Conservation (phyloP, 2,888 invertebrate species). For the Scaptomyza polygonia region DNA sequence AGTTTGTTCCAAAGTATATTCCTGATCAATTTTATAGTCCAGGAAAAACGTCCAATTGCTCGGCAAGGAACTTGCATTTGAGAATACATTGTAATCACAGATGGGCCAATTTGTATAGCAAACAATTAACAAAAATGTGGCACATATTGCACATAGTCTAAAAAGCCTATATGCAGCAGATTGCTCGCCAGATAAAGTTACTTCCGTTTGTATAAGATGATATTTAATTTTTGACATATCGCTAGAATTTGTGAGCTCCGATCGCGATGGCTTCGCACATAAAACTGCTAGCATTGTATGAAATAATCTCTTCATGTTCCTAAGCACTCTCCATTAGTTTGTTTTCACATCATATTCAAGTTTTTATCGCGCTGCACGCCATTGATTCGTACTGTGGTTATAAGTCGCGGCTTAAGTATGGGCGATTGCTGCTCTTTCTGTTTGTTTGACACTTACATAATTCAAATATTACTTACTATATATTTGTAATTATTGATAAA, state of each 20-base stretch:
- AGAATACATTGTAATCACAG: not conserved
- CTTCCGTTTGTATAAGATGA: slow-evolving; percentile 42
- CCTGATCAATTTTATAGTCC: too few relatives aligned
- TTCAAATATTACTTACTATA: not conserved
- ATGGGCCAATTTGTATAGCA: slow-evolving; percentile 28
- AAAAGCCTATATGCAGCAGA: slow-evolving; percentile 13
- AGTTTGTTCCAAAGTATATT: not conserved
- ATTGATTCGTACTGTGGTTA: not conserved
- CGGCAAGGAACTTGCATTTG: not conserved
- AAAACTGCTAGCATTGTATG: slow-evolving; percentile 16
- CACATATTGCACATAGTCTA: slow-evolving; percentile 20
- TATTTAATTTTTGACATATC: slow-evolving; percentile 51
- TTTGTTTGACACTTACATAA: not conserved
- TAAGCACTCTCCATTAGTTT: not conserved
- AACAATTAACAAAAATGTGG: slow-evolving; percentile 27
- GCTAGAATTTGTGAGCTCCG: slow-evolving; percentile 8
- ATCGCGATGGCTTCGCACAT: slow-evolving; percentile 12
- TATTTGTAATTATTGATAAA: too few relatives aligned
- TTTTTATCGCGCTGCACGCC: slow-evolving; percentile 20
- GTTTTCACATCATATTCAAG: slow-evolving; percentile 1
- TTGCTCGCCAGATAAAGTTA: not conserved
- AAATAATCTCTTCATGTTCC: slow-evolving; percentile 8
- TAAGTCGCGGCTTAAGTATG: not conserved
- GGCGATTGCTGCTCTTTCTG: not conserved
- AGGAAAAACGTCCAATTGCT: not conserved